phyloP scores from a whole-genome alignment of 2,113 vertebrate genomes.

The Gambusia affinis region DNA sequence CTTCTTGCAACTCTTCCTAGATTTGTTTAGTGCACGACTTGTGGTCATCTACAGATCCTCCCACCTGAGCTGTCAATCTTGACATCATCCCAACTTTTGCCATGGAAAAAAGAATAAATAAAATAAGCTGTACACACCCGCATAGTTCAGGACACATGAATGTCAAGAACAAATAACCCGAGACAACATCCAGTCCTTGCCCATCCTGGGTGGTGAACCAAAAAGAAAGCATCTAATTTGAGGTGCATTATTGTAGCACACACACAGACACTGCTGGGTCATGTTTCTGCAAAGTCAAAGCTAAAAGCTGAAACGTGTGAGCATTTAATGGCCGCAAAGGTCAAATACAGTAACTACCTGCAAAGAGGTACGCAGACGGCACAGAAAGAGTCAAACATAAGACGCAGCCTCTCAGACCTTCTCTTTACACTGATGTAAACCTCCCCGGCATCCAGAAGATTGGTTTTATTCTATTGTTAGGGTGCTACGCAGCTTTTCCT shows the following conservation, averaged over 20 bases:
- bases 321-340: not conserved
- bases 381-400: not conserved
- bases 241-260: not conserved
- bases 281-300: not conserved
- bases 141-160: too few relatives aligned
- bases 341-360: not conserved
- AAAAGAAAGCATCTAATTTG: not conserved
- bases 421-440: constrained; percentile 6
- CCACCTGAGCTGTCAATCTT: not conserved
- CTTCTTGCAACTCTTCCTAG: too few relatives aligned
- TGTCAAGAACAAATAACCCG: too few relatives aligned
- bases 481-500: constrained; percentile 34
- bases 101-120: too few relatives aligned
- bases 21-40: too few relatives aligned
- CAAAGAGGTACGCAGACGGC: not conserved
- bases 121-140: too few relatives aligned
- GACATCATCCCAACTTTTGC: too few relatives aligned
- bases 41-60: too few relatives aligned
- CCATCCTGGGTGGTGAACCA: not conserved
- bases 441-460: constrained; percentile 14
- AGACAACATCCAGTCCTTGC: too few relatives aligned
- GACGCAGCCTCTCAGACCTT: not conserved
- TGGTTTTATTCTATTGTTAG: constrained; percentile 30
- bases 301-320: not conserved
- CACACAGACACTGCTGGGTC: not conserved